Conservation (phyloP, 1,140 invertebrate genomes). For the Nebria ingens region DNA sequence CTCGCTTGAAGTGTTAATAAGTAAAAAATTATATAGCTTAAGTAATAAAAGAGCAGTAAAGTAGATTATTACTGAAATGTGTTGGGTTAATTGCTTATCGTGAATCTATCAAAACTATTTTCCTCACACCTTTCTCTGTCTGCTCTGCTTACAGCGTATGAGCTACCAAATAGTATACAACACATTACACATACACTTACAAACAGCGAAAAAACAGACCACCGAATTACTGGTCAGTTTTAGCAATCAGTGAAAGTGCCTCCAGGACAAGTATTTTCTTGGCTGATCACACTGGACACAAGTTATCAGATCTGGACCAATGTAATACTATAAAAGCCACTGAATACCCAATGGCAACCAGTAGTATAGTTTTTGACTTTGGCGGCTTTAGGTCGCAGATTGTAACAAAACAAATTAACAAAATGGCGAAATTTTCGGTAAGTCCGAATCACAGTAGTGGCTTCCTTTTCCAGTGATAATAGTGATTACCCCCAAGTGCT, state of each 20-base stretch:
- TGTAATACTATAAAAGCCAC: conserved; percentile 14
- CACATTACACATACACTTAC: neutral
- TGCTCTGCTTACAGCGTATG: neutral
- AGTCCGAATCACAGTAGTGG: too few relatives aligned
- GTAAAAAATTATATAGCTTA: neutral
- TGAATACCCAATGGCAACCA: neutral
- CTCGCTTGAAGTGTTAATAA: neutral
- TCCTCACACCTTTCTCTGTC: conserved; percentile 5
- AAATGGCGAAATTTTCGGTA: conserved; percentile 12
- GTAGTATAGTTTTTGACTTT: conserved; percentile 13
- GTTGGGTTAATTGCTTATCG: neutral
- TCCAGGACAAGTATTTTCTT: neutral
- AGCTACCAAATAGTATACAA: neutral
- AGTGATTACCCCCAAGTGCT: neutral
- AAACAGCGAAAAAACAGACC: conserved; percentile 3
- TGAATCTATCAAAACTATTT: neutral
- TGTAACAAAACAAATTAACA: neutral
- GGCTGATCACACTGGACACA: conserved; percentile 12
- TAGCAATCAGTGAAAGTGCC: conserved; percentile 7
- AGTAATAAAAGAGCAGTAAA: conserved; percentile 2
- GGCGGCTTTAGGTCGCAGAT: conserved; percentile 9
- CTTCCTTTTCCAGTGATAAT: neutral
- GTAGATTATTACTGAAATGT: neutral
- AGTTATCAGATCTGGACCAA: conserved; percentile 16
- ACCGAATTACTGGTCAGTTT: neutral